A percentile compares a stretch with the other conserved stretches of the same genome.
Conservation (phyloP, 2,113 vertebrate genomes). For the Otis tarda region DNA sequence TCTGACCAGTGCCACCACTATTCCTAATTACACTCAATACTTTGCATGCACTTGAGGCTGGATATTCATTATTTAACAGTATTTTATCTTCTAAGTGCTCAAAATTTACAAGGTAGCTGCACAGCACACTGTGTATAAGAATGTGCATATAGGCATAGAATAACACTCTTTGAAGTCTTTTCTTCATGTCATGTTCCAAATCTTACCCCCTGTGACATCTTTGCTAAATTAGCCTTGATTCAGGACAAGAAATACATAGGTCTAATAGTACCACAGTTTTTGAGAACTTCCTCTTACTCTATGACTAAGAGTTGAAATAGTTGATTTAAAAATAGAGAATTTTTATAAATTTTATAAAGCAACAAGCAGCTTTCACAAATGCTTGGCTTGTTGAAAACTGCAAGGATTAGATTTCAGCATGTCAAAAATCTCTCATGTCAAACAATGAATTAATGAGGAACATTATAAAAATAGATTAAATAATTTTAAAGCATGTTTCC, state of each 20-base stretch:
- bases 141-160: background rate
- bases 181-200: background rate
- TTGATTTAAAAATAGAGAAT: background rate
- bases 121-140: background rate
- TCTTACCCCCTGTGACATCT: background rate
- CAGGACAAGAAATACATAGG: background rate
- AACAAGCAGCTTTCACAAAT: background rate
- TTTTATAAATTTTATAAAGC: background rate
- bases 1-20: background rate
- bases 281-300: background rate
- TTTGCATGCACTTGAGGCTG: background rate
- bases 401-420: background rate
- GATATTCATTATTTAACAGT: conserved; percentile 2
- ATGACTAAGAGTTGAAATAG: background rate
- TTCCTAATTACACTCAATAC: background rate
- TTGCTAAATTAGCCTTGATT: background rate
- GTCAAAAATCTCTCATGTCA: background rate
- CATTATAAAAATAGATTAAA: background rate
- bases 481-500: background rate
- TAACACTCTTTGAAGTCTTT: background rate
- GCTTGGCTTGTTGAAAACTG: background rate
- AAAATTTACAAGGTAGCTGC: background rate
- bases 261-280: background rate
- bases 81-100: background rate
- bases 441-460: background rate